Conservation (phyloP, 2,113 vertebrate genomes). For the Podiceps cristatus region DNA sequence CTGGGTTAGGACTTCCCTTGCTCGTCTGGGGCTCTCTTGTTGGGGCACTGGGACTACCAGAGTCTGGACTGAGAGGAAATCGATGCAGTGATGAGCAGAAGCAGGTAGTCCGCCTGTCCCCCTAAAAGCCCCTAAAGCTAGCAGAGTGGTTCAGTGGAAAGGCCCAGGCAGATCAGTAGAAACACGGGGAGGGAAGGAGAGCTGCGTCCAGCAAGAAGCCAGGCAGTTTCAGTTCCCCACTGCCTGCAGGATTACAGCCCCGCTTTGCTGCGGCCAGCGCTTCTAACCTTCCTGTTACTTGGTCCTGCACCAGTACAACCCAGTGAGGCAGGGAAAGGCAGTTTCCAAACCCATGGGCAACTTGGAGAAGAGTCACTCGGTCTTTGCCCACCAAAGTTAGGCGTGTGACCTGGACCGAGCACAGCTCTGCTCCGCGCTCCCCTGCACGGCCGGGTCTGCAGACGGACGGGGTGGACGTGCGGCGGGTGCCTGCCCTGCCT, state of each 20-base stretch:
- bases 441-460: rapidly evolving
- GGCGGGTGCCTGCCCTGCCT: neutral
- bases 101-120: neutral
- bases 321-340: neutral
- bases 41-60: neutral
- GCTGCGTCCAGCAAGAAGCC: neutral
- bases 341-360: neutral
- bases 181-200: neutral
- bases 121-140: neutral
- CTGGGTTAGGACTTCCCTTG: neutral
- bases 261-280: neutral
- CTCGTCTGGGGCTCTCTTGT: neutral
- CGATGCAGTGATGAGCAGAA: neutral
- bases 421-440: neutral
- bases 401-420: neutral
- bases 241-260: neutral
- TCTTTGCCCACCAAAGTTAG: neutral
- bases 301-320: neutral
- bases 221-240: neutral
- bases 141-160: neutral
- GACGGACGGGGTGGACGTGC: rapidly evolving
- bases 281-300: neutral
- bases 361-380: neutral
- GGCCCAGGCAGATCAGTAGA: neutral
- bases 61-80: neutral